Evolutionary conservation across 2,888 invertebrate genomes (phyloP).

Genomic region (Holacanthella duospinosa): DNA sequence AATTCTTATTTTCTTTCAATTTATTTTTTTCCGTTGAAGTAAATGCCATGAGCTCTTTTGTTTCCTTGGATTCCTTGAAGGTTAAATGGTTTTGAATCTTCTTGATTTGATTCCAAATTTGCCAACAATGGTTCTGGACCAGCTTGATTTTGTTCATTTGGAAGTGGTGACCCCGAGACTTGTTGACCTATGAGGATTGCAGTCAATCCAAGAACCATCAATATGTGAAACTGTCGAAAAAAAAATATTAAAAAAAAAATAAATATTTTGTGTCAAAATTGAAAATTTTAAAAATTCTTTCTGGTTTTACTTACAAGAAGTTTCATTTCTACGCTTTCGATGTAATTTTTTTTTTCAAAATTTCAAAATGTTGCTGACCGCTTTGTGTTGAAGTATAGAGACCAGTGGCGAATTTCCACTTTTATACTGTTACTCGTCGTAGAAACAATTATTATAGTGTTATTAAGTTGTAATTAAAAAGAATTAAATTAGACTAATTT

Average conservation of each 20-base stretch:
- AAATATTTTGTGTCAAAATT: neutral
- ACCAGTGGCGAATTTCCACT: too few relatives aligned
- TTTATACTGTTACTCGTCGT: too few relatives aligned
- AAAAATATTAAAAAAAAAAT: neutral
- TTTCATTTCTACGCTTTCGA: neutral
- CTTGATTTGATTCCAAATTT: neutral
- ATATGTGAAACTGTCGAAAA: neutral
- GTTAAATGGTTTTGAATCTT: conserved; percentile 6
- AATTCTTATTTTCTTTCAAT: too few relatives aligned
- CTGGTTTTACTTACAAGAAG: too few relatives aligned
- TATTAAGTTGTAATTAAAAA: too few relatives aligned
- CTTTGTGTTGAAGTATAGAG: too few relatives aligned
- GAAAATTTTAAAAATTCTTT: too few relatives aligned
- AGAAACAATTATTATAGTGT: too few relatives aligned
- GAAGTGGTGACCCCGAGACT: neutral
- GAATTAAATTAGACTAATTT: too few relatives aligned
- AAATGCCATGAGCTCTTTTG: conserved; percentile 2
- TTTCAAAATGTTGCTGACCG: too few relatives aligned
- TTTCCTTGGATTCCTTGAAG: neutral
- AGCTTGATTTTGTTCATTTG: neutral
- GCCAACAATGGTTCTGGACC: neutral
- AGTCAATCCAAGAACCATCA: neutral
- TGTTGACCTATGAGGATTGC: neutral
- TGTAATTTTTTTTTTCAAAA: too few relatives aligned
- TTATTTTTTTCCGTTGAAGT: conserved; percentile 1